Percentiles rank a stretch among this genome's conserved stretches.
Conservation (phyloP, 2,888 invertebrate species). For the Ochropacha duplaris region DNA sequence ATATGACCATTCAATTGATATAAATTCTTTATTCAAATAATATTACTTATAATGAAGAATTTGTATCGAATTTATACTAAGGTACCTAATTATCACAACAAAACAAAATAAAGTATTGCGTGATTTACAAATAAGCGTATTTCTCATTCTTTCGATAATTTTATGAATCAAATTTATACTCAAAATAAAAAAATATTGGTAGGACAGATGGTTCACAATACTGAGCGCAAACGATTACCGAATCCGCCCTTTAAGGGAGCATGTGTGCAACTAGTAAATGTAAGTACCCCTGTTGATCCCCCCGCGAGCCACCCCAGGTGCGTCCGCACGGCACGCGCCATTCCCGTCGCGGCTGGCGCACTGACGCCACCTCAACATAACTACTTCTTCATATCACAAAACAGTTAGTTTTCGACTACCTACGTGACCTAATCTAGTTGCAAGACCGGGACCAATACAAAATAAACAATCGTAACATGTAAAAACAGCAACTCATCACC, state of each 20-base stretch:
- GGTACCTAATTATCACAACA: too few relatives aligned
- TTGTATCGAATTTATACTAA: too few relatives aligned
- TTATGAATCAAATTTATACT: too few relatives aligned
- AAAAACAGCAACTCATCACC: conserved; percentile 60
- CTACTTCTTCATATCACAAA: conserved; percentile 33
- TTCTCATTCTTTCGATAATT: too few relatives aligned
- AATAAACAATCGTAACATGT: conserved; percentile 68
- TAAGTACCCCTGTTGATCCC: conserved; percentile 82
- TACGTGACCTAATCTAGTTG: conserved; percentile 52
- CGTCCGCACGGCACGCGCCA: conserved; percentile 79
- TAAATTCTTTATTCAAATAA: too few relatives aligned
- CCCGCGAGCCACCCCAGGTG: conserved; percentile 79
- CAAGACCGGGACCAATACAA: conserved; percentile 49
- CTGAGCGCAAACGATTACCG: conserved; percentile 57
- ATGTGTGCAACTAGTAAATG: conserved; percentile 82
- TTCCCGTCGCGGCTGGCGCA: conserved; percentile 75
- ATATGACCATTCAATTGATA: too few relatives aligned
- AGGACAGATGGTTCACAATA: conserved; percentile 9
- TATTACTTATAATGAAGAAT: too few relatives aligned
- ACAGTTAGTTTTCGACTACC: conserved; percentile 38
- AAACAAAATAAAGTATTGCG: too few relatives aligned
- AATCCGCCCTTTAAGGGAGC: conserved; percentile 75
- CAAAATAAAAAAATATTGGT: neutral
- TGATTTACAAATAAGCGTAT: too few relatives aligned
- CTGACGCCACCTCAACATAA: conserved; percentile 70